Evolutionary conservation across 2,113 vertebrate genomes (phyloP).

Genomic region (Telmatochromis brichardi): DNA sequence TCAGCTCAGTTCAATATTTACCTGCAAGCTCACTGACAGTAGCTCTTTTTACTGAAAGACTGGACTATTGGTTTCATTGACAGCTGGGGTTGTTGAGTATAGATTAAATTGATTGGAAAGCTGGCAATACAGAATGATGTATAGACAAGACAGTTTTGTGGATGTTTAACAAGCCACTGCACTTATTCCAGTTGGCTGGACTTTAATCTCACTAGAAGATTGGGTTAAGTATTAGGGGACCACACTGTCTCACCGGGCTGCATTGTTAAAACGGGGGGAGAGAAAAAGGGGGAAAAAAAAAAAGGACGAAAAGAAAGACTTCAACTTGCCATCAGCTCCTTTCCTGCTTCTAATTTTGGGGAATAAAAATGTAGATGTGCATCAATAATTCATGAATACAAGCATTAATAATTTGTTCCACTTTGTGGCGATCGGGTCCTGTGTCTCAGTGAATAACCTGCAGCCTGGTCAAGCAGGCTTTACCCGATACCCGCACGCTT

Average conservation of each 20-base stretch:
- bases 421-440: not conserved
- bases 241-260: not conserved
- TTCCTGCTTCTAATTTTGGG: not conserved
- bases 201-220: constrained; percentile 47
- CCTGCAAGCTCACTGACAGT: constrained; percentile 19
- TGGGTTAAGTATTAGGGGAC: constrained; percentile 17
- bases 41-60: constrained; percentile 23
- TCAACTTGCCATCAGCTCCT: not conserved
- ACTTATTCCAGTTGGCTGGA: constrained; percentile 28
- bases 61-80: constrained; percentile 39
- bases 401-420: constrained; percentile 44
- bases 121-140: not conserved
- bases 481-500: not conserved
- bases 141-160: constrained; percentile 7
- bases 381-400: constrained; percentile 47
- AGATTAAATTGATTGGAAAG: constrained; percentile 46
- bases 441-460: not conserved
- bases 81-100: constrained; percentile 25
- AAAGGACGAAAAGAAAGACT: not conserved
- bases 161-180: constrained; percentile 45
- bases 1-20: constrained; percentile 53
- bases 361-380: constrained; percentile 15
- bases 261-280: not conserved
- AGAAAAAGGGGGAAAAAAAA: no score
- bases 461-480: not conserved